Percentiles rank a stretch among this genome's conserved stretches.
Conservation (phyloP, 92 coral and sea anemone genomes). For the Muricea muricata region DNA sequence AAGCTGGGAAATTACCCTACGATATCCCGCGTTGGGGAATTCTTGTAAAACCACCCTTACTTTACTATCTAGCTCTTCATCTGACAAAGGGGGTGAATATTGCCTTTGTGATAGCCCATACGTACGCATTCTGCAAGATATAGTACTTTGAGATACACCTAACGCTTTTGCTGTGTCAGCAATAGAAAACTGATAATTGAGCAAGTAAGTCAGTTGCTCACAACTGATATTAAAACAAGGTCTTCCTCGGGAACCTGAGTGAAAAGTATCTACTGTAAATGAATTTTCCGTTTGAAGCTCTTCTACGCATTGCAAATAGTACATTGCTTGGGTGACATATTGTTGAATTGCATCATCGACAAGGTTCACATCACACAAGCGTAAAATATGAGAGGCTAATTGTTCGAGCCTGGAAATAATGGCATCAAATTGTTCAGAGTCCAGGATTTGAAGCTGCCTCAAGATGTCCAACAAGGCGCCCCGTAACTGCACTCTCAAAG, state of each 20-base stretch:
- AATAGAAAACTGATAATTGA: slow-evolving; percentile 46
- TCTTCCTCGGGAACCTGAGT: slow-evolving; percentile 49
- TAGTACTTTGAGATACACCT: slow-evolving; percentile 63
- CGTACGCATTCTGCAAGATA: slow-evolving; percentile 48
- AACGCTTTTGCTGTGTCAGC: slow-evolving; percentile 64
- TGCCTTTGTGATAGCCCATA: slow-evolving; percentile 47
- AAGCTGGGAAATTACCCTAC: slow-evolving; percentile 68
- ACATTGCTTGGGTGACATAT: slow-evolving; percentile 40
- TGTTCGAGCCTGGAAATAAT: slow-evolving; percentile 56
- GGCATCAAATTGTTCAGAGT: slow-evolving; percentile 56
- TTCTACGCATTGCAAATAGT: slow-evolving; percentile 50
- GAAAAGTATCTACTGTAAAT: slow-evolving; percentile 41
- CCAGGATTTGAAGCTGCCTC: slow-evolving; percentile 54
- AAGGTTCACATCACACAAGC: slow-evolving; percentile 60
- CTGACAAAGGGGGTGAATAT: slow-evolving; percentile 39
- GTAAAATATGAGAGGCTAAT: slow-evolving; percentile 59
- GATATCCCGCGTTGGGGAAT: slow-evolving; percentile 73
- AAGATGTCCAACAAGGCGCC: slow-evolving; percentile 59
- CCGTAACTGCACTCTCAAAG: too few relatives aligned
- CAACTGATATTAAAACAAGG: too few relatives aligned
- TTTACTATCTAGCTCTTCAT: slow-evolving; percentile 62
- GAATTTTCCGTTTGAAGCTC: slow-evolving; percentile 46
- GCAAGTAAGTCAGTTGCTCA: too few relatives aligned
- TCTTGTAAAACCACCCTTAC: slow-evolving; percentile 48
- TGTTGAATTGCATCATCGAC: slow-evolving; percentile 55